Evolutionary conservation across 1,140 invertebrate species (phyloP).

Genomic region (Bombus polaris): DNA sequence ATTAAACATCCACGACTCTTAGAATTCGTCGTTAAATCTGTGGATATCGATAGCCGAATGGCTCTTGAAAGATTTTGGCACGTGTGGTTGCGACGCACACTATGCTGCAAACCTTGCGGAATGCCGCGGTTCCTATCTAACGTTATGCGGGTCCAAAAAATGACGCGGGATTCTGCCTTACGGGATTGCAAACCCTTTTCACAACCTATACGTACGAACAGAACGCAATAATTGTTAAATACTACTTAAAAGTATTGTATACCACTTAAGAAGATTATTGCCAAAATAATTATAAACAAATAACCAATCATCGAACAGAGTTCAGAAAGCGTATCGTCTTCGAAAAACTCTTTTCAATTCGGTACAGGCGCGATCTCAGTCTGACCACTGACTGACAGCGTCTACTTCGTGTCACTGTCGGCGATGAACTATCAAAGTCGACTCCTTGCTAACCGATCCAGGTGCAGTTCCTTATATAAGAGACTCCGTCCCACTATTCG

Average conservation of each 20-base stretch:
- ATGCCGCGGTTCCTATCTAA: no score
- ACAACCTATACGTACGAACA: not conserved
- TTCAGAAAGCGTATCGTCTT: not conserved
- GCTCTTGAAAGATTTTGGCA: no score
- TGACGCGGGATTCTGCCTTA: not conserved
- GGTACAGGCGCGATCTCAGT: not conserved
- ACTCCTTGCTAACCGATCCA: conserved; percentile 14
- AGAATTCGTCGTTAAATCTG: no score
- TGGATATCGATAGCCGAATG: no score
- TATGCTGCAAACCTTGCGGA: no score
- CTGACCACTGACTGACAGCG: not conserved
- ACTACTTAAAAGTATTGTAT: no score
- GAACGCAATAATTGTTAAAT: not conserved
- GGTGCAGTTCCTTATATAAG: conserved; percentile 23
- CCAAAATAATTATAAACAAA: no score
- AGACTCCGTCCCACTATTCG: no score
- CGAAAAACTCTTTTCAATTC: not conserved
- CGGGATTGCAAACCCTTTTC: not conserved
- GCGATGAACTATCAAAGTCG: not conserved
- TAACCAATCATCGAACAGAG: not conserved
- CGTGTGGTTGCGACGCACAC: no score
- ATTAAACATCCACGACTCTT: no score
- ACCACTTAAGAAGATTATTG: not conserved
- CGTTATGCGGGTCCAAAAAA: not conserved
- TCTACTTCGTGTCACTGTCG: not conserved